Percentiles rank a stretch among this genome's conserved stretches.
These are phyloP conservation scores for Poliocrania exsul DNA, from an alignment of 2,797 vertebrate genomes.

Conservation along the genomic window DNA sequence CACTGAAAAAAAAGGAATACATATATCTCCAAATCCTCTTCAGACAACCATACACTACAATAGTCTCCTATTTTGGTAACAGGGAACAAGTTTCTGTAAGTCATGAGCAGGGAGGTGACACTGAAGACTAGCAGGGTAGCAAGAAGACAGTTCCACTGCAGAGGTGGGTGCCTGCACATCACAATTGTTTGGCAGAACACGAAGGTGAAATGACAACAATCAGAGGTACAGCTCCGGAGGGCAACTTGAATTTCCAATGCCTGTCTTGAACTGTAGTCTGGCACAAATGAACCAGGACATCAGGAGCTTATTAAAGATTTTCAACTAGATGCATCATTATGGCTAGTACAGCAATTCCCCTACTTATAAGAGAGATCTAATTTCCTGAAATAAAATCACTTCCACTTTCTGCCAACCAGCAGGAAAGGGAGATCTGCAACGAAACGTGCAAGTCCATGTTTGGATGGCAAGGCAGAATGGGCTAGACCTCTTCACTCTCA, in stretches of 20 bases:
- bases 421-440: background rate
- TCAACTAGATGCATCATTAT: background rate
- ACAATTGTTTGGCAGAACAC: accelerated
- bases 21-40: background rate
- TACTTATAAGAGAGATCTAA: background rate
- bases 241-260: background rate
- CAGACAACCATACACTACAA: background rate
- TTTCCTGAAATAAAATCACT: background rate
- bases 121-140: background rate
- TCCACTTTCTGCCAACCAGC: background rate
- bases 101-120: background rate
- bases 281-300: background rate
- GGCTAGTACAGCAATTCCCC: background rate
- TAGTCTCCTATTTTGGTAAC: background rate
- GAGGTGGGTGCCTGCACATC: background rate
- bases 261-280: background rate
- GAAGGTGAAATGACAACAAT: background rate
- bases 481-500: background rate
- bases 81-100: background rate
- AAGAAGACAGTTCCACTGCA: background rate
- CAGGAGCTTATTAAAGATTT: background rate
- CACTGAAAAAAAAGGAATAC: background rate
- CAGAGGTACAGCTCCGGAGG: background rate
- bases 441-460: background rate
- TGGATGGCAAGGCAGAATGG: background rate